Conservation (phyloP, 2,888 invertebrate species). For the Norana najaformis region DNA sequence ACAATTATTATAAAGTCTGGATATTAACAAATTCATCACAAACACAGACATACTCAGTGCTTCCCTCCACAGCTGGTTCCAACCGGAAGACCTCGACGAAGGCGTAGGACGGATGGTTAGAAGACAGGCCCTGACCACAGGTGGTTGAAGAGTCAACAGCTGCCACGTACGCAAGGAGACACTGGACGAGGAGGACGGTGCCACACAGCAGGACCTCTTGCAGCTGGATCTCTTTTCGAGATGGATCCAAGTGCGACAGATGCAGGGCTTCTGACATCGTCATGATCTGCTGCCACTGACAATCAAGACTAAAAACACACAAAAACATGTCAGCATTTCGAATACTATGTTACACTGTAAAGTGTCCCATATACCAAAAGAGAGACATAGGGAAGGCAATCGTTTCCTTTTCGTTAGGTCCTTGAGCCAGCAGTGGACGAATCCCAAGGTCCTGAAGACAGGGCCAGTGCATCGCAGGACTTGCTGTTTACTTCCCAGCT, state of each 20-base stretch:
- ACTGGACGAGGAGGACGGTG: neutral
- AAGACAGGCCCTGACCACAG: neutral
- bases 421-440: too few species aligned
- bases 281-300: slow-evolving; percentile 18
- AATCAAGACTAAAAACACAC: neutral
- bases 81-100: neutral
- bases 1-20: neutral
- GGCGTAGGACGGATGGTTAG: neutral
- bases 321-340: neutral
- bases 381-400: too few species aligned
- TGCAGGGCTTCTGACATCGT: neutral
- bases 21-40: neutral
- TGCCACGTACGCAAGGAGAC: neutral
- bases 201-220: neutral
- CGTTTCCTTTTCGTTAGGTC: too few species aligned
- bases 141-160: neutral
- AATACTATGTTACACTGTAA: too few species aligned
- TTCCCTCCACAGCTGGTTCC: neutral
- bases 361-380: too few species aligned
- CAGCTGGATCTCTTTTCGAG: neutral
- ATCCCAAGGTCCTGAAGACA: too few species aligned
- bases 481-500: too few species aligned
- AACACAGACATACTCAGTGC: neutral
- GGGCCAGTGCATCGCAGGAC: too few species aligned
- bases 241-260: neutral